Evolutionary conservation across 2,888 invertebrate genomes (phyloP).

Genomic region (Noctua janthina): DNA sequence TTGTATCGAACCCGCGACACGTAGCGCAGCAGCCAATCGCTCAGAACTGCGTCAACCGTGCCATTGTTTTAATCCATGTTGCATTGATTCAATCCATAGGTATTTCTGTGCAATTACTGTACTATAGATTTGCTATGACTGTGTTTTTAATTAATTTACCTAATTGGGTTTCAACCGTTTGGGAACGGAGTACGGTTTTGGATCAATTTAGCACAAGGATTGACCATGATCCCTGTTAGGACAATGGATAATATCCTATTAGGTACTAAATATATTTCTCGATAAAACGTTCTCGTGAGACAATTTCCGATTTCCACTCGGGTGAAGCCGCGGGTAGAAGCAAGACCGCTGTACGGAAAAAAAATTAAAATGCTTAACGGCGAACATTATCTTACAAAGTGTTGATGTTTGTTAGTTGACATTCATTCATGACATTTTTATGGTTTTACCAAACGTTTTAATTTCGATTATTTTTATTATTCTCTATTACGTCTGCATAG

Average conservation of each 20-base stretch:
- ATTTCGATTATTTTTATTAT: neutral
- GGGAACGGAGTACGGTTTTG: neutral
- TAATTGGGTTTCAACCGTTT: neutral
- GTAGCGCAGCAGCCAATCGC: fast-evolving
- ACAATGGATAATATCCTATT: neutral
- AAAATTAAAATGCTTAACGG: neutral
- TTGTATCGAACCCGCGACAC: neutral
- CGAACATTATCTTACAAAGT: neutral
- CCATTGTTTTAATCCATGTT: neutral
- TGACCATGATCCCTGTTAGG: neutral
- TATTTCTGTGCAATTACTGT: neutral
- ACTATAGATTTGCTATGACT: neutral
- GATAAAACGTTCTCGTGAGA: neutral
- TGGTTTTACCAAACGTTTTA: neutral
- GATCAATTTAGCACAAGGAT: neutral
- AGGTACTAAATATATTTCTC: neutral
- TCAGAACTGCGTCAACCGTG: neutral
- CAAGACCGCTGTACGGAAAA: neutral
- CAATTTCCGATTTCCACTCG: neutral
- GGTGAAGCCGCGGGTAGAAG: neutral
- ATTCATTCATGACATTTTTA: no score
- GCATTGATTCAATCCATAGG: neutral
- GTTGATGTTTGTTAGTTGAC: no score
- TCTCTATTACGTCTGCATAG: neutral
- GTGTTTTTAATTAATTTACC: neutral